Conservation (phyloP, 1,140 invertebrate species). For the Trachymyrmex cornetzi region DNA sequence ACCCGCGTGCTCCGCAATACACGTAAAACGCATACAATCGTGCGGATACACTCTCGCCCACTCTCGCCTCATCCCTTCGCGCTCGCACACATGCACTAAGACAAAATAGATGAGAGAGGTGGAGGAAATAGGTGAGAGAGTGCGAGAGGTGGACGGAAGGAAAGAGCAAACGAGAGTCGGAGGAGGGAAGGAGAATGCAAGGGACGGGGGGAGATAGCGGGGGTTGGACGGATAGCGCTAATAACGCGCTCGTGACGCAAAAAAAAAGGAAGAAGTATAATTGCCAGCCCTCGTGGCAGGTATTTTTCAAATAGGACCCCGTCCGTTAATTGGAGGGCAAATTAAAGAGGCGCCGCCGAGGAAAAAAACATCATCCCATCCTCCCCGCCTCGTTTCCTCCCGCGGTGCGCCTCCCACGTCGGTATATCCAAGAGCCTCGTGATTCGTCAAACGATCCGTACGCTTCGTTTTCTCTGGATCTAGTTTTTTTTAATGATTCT, state of each 20-base stretch:
- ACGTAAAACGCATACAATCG: constrained; percentile 63
- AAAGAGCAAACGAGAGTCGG: constrained; percentile 31
- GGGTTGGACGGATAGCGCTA: constrained; percentile 79
- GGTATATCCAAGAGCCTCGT: constrained; percentile 69
- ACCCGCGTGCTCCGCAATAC: constrained; percentile 61
- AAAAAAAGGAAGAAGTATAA: constrained; percentile 80
- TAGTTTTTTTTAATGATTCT: constrained; percentile 60
- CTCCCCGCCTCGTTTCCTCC: constrained; percentile 52
- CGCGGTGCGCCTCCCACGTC: constrained; percentile 61
- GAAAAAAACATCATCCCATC: constrained; percentile 75
- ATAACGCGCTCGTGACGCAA: constrained; percentile 79
- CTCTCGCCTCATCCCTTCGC: constrained; percentile 21
- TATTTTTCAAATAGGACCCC: constrained; percentile 80
- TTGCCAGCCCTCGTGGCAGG: constrained; percentile 79
- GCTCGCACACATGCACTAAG: constrained; percentile 64
- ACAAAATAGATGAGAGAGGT: constrained; percentile 47
- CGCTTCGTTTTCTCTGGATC: constrained; percentile 65
- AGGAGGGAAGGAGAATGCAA: constrained; percentile 27
- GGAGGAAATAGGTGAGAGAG: background rate
- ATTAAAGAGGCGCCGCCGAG: constrained; percentile 79
- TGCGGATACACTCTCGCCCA: constrained; percentile 43
- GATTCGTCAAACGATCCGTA: constrained; percentile 76
- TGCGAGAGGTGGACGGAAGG: constrained; percentile 37
- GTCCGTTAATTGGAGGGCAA: constrained; percentile 81
- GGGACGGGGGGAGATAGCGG: constrained; percentile 42